Evolutionary conservation across 2,888 invertebrate species (phyloP).

Genomic region (Coelinius sp.): DNA sequence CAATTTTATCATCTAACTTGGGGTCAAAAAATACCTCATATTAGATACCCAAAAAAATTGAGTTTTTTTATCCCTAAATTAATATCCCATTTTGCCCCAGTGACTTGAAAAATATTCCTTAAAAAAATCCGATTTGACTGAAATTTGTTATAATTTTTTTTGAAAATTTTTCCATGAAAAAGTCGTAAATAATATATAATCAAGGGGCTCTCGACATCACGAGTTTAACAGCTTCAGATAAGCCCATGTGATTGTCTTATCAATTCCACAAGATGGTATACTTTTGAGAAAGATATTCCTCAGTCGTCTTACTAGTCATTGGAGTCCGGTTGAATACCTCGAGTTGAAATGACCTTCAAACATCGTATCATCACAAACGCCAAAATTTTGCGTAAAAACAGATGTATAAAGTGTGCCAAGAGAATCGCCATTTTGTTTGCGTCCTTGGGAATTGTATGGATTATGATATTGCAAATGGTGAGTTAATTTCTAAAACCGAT

Average conservation of each 20-base stretch:
- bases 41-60: too few relatives aligned
- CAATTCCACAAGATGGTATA: background rate
- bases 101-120: too few relatives aligned
- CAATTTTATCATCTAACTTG: background rate
- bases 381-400: background rate
- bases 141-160: too few relatives aligned
- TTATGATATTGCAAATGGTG: background rate
- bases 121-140: too few relatives aligned
- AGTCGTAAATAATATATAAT: background rate
- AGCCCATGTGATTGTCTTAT: background rate
- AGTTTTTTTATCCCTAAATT: too few relatives aligned
- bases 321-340: background rate
- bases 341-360: background rate
- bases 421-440: background rate
- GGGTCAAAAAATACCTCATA: too few relatives aligned
- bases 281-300: background rate
- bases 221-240: background rate
- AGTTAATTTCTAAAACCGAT: background rate
- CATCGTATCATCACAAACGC: background rate
- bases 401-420: background rate
- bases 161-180: background rate
- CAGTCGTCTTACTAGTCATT: background rate
- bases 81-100: too few relatives aligned
- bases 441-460: background rate
- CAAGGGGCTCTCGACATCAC: background rate